Percentiles rank a stretch among this genome's conserved stretches.
These are phyloP conservation scores for Fragariocoptes setiger DNA, from an alignment of 1,140 invertebrate genomes.

Conservation along the genomic window DNA sequence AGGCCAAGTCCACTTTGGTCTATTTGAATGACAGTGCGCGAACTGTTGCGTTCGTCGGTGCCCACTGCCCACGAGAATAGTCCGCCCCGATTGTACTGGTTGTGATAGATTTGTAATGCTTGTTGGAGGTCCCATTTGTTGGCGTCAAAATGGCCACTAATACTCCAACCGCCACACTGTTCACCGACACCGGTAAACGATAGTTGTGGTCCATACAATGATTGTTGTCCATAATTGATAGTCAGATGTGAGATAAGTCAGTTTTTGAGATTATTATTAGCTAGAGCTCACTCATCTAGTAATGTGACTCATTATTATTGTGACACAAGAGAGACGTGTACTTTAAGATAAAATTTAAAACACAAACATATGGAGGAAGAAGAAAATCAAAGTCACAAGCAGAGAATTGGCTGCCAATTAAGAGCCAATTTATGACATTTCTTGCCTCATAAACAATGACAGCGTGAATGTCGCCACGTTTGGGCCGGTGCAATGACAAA, in stretches of 20 bases:
- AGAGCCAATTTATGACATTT: too few relatives aligned
- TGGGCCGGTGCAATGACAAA: too few relatives aligned
- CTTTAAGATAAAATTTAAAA: too few relatives aligned
- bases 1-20: slow-evolving; percentile 67
- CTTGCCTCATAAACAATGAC: too few relatives aligned
- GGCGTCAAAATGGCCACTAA: slow-evolving; percentile 17
- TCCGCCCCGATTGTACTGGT: slow-evolving; percentile 52
- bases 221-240: neutral
- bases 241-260: neutral
- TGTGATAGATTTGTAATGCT: slow-evolving; percentile 43
- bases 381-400: too few relatives aligned
- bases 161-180: slow-evolving; percentile 15
- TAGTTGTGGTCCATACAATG: slow-evolving; percentile 2
- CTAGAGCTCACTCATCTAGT: too few relatives aligned
- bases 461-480: too few relatives aligned
- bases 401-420: too few relatives aligned
- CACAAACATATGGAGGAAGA: too few relatives aligned
- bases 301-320: too few relatives aligned
- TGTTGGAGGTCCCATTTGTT: slow-evolving; percentile 39
- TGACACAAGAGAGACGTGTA: too few relatives aligned
- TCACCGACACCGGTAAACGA: slow-evolving; percentile 1
- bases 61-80: slow-evolving; percentile 64
- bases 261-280: neutral
- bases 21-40: slow-evolving; percentile 51
- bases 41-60: slow-evolving; percentile 71